phyloP scores from a whole-genome alignment of 1,140 invertebrate species.

The Anoplophora glabripennis region DNA sequence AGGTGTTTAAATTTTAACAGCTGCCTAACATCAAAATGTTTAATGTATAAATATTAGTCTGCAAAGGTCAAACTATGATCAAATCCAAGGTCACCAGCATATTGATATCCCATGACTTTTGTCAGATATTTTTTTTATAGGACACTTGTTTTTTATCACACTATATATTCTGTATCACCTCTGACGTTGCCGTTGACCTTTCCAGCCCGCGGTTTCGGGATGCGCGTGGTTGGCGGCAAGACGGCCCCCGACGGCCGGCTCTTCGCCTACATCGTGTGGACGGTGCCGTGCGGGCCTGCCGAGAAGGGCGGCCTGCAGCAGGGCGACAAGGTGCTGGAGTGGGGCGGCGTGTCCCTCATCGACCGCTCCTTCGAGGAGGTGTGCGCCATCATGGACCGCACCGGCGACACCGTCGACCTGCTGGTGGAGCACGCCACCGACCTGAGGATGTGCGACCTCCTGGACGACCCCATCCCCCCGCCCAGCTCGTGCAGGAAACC shows the following conservation, averaged over 20 bases:
- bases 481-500: constrained; percentile 36
- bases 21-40: no score
- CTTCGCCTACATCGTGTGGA: constrained; percentile 88
- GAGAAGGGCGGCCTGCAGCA: constrained; percentile 82
- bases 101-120: no score
- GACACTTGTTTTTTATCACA: no score
- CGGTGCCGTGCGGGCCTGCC: constrained; percentile 83
- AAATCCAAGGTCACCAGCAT: no score
- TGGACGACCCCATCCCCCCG: constrained; percentile 56
- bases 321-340: constrained; percentile 80
- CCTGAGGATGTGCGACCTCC: constrained; percentile 64
- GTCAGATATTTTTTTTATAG: no score
- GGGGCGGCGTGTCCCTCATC: constrained; percentile 78
- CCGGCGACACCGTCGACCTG: constrained; percentile 78
- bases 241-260: constrained; percentile 75
- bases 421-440: constrained; percentile 76
- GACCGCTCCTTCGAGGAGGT: constrained; percentile 90
- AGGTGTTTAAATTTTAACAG: no score
- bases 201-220: constrained; percentile 83
- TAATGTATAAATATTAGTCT: no score
- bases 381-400: constrained; percentile 78
- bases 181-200: neutral
- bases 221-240: constrained; percentile 90
- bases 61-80: no score
- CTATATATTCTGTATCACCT: no score